Conservation (phyloP, 2,888 invertebrate genomes). For the Limnephilus lunatus region DNA sequence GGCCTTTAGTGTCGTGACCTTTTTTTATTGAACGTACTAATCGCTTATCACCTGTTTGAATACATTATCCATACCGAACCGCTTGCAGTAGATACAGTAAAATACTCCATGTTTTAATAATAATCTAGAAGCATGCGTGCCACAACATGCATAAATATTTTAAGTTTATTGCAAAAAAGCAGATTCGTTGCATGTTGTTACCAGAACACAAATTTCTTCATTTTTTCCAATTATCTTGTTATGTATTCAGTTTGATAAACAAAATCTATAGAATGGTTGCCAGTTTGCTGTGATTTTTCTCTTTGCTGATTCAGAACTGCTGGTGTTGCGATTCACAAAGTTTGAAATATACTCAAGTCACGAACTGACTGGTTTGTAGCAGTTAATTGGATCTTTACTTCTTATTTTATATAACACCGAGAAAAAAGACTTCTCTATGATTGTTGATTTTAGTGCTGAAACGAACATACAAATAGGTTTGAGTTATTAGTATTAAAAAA, state of each 20-base stretch:
- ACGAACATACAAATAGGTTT: background rate
- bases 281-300: background rate
- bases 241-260: background rate
- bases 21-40: background rate
- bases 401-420: background rate
- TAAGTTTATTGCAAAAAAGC: background rate
- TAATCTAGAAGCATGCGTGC: no score
- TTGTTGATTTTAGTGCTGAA: no score
- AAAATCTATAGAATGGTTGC: no score
- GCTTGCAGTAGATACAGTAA: no score
- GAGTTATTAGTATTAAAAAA: background rate
- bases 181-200: background rate
- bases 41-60: background rate
- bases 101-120: no score
- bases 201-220: background rate
- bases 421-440: background rate
- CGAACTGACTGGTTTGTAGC: background rate
- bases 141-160: background rate
- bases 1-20: background rate
- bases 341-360: background rate
- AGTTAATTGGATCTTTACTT: background rate
- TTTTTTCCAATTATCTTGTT: background rate
- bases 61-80: background rate
- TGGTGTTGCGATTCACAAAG: background rate
- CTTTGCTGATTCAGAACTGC: background rate